Evolutionary conservation across 1,140 invertebrate species (phyloP), one percentile per base, ranked within the genome.

Genomic region (Papilio aristodemus): DNA sequence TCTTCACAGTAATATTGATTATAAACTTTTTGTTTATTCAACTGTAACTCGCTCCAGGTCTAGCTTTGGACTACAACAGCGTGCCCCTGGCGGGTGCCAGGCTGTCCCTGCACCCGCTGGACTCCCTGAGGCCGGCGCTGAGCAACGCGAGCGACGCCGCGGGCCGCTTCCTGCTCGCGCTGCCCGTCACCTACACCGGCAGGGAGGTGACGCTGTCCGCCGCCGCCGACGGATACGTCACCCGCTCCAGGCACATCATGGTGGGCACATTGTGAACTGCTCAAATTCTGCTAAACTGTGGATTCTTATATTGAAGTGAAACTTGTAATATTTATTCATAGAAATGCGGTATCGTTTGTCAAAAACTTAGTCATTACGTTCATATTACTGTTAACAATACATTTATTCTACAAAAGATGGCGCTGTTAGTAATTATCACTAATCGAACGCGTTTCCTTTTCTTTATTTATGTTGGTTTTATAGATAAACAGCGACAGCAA

Each of bases 401-500:
- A 32, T 32, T 32, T 32, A 3, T 32, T 3, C 6, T 32, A 13
- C 10, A 9, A 25, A 22, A 54, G 46, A 54, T 54, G 46, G 46
- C 10, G 46, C 19, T 54, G 9, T 1, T 54, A 25, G 9, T 22
- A 54, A 46, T 46, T 37, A 1, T 14, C 17, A 3, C 13, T 37
- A 66, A 14, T 60, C 22, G 38, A 37, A 39, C n/a, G 5, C 13
- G 8, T 19, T 13, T 36, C 11, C 1, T 6, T n/a, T n/a, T 22
- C 11, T 17, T 11, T 38, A 60, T 54, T 63, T 68, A 66, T 60
- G 10, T 72, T 41, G 2, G 68, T 74, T 43, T 25, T 72, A 38
- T 76, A 90, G 88, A 70, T 87, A 38, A 88, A 78, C 71, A 78
- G 74, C 37, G 75, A 76, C 7, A 78, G 81, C 4, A 86, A 85